Evolutionary conservation across 2,797 vertebrate species (phyloP), one percentile per base, ranked within the genome.

Genomic region (Sebastiscus albofasciatus): DNA sequence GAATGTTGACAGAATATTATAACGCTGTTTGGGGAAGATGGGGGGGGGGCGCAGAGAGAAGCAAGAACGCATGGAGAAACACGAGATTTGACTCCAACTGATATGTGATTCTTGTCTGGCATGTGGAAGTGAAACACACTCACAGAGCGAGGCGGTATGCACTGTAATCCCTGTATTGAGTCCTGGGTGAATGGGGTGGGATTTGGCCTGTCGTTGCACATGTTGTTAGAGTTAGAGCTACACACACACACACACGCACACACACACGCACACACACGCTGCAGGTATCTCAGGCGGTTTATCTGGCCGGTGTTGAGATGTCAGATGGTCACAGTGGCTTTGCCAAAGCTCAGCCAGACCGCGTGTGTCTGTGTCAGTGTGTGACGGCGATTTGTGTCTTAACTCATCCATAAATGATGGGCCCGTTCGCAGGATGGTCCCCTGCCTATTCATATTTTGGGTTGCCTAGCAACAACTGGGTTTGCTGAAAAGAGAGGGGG

Each of bases 401-500:
- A 91, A 87, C 82, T 93, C 90, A 93, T 91, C 92, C 92, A 93
- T 94, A 90, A 92, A 92, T 94, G 90, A 93, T 93, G 87, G 84
- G 71, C 65, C 80, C 39, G 42, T 84, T 89, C 67, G 4, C 82
- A 84, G 84, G 90, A 87, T 80, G 84, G 82, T 92, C 83, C 84
- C 90, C 82, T 75, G 90, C 82, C 88, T 91, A 90, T 94, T 95
- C 91, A 90, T 93, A 90, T 95, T 95, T 95, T 93, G 81, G 89
- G 94, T 95, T 94, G 92, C 93, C 81, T 93, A 91, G 93, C 90
- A 94, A 94, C 93, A 86, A 8, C 29, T 29, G 78, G 82, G 85
- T 88, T 92, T 85, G 72, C 83, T 67, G 69, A 89, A 83, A 70
- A 85, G 73, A 80, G 55, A 29, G 56, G 27, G 82, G 87, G 86